Percentiles rank a stretch among this genome's conserved stretches.
phyloP scores from a whole-genome alignment of 2,797 vertebrate genomes.

The Morelia viridis region DNA sequence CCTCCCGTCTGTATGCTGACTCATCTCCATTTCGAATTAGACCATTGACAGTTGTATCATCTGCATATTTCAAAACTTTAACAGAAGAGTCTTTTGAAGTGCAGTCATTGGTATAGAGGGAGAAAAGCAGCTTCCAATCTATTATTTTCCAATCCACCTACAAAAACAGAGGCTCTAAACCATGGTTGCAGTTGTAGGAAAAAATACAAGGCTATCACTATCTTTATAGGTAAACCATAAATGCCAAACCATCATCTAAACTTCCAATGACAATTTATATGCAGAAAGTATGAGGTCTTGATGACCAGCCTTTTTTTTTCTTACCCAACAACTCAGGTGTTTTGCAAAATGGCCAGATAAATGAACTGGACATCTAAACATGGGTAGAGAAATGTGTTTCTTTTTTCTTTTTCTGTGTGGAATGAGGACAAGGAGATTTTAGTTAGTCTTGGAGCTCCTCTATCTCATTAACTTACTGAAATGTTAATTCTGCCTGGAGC shows the following conservation, averaged over 20 bases:
- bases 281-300: neutral
- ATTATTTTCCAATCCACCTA: neutral
- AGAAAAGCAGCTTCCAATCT: no score
- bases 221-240: no score
- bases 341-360: neutral
- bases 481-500: neutral
- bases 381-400: neutral
- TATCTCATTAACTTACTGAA: no score
- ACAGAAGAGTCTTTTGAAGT: no score
- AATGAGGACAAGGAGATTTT: neutral
- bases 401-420: neutral
- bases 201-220: neutral
- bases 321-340: neutral
- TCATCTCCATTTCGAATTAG: no score
- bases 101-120: no score
- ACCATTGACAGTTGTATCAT: no score
- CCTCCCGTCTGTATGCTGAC: no score
- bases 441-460: no score
- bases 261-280: neutral
- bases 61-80: no score
- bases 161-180: neutral
- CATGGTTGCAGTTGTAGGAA: neutral
- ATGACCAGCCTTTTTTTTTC: neutral
- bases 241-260: neutral
- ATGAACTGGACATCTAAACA: neutral